Evolutionary conservation across 1,140 invertebrate genomes (phyloP), one percentile per base, ranked within the genome.

Genomic region (Coptotermes formosanus): DNA sequence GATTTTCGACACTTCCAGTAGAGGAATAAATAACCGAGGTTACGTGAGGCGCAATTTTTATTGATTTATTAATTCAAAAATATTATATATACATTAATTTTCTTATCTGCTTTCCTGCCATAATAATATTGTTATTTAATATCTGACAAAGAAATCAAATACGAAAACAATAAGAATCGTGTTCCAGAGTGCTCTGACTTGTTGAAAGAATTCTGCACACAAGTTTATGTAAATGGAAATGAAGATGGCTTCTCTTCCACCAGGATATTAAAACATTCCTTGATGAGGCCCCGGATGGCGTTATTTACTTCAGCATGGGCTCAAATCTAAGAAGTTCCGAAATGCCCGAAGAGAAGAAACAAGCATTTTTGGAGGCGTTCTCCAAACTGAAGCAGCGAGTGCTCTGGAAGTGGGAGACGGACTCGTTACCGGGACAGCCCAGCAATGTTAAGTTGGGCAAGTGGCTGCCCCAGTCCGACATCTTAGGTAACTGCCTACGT

Each of bases 251-350:
- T 44, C 7, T 86, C 11, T 87, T 86, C 83, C 86, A 11, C 0
- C 86, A 89, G 88, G 88, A 89, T 81, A 81, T 89, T 23, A 84
- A 88, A 52, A 86, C 88, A 23, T 88, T 88, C 82, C 48, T 89
- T 30, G 88, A 88, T 11, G 87, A 86, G 0, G 91, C 92, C 6
- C 89, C 87, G 0, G 87, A 93, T 86, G 94, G 94, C 4, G 93
- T 92, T 48, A 91, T 94, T n/a, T 94, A 91, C 87, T 93, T 94
- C 75, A 93, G 92, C 87, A 89, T 94, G 87, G 93, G 93, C 0
- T 91, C 91, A 0, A 94, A 94, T 90, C 88, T 94, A 0, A 91
- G 92, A 86, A 91, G 91, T 87, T 90, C 91, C 38, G 92, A 92
- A 52, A 89, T 95, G 87, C 91, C 92, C 0, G 16, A 88, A 16